These are phyloP conservation scores for Hyperoodon ampullatus DNA, from an alignment of 2,113 vertebrate genomes.

Conservation along the genomic window DNA sequence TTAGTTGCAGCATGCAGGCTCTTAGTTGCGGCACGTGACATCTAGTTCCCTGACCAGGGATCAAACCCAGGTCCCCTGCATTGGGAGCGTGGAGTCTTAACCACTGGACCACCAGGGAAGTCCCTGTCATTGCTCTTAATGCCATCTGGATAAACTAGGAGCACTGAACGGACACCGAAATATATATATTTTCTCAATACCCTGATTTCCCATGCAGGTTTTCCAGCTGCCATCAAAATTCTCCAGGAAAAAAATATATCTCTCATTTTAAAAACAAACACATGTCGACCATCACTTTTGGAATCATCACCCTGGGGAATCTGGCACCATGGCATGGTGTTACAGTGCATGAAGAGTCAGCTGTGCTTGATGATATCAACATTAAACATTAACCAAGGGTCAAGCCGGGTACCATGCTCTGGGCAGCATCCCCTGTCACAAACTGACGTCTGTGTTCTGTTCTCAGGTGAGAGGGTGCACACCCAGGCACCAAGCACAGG, in stretches of 20 bases:
- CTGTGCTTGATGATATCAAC: neutral
- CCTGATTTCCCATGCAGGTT: neutral
- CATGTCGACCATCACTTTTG: neutral
- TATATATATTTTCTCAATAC: neutral
- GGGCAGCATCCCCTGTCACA: rapidly evolving
- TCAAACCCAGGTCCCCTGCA: too few species aligned
- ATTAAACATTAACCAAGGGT: too few species aligned
- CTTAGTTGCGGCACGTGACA: too few species aligned
- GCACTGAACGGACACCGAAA: neutral
- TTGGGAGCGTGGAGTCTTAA: too few species aligned
- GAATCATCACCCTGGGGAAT: neutral
- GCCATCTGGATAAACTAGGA: neutral
- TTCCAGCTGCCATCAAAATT: neutral
- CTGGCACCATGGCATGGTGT: neutral
- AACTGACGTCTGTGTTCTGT: neutral
- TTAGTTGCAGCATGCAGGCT: too few species aligned
- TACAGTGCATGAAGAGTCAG: rapidly evolving
- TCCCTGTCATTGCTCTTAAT: neutral
- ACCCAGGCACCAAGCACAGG: neutral
- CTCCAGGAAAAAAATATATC: neutral
- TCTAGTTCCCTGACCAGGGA: too few species aligned
- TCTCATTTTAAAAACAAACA: slow-evolving; percentile 44
- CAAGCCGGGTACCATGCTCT: rapidly evolving
- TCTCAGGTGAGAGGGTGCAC: neutral
- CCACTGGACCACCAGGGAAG: too few species aligned